A percentile compares a stretch with the other conserved stretches of the same genome.
Evolutionary conservation across 2,888 invertebrate genomes (phyloP).

Genomic region (Brachylomia viminalis): DNA sequence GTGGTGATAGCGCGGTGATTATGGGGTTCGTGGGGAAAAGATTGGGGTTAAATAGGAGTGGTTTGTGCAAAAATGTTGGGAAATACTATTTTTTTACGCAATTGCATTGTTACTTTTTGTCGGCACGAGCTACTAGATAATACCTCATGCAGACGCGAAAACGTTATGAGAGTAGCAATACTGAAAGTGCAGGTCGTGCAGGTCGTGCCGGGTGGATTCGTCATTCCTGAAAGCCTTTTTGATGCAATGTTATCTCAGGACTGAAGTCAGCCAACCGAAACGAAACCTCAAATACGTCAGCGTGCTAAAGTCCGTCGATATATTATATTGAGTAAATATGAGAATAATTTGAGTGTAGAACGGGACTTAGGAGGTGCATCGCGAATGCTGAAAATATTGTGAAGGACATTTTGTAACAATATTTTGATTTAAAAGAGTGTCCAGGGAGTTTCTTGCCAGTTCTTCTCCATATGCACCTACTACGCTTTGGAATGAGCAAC

Average conservation of each 20-base stretch:
- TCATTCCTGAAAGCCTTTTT: too few species aligned
- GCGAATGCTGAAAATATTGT: too few species aligned
- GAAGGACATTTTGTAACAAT: too few species aligned
- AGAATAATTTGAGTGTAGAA: neutral
- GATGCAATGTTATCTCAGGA: neutral
- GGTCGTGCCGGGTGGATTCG: too few species aligned
- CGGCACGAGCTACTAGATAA: neutral
- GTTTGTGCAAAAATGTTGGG: conserved; percentile 4
- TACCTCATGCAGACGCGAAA: neutral
- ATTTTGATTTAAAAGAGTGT: too few species aligned
- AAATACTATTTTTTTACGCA: neutral
- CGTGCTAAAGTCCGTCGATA: too few species aligned
- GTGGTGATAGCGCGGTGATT: conserved; percentile 61
- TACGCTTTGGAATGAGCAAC: too few species aligned
- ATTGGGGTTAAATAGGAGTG: conserved; percentile 40
- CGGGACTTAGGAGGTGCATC: neutral
- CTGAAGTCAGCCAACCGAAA: neutral
- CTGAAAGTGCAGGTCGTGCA: too few species aligned
- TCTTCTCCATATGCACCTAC: too few species aligned
- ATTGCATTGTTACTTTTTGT: neutral
- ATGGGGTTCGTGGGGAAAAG: conserved; percentile 40
- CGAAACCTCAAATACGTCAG: neutral
- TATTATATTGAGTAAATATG: neutral
- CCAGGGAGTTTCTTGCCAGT: too few species aligned
- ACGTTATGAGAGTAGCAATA: too few species aligned